Evolutionary conservation across 2,797 vertebrate genomes (phyloP).

Genomic region (Buceros bicornis): DNA sequence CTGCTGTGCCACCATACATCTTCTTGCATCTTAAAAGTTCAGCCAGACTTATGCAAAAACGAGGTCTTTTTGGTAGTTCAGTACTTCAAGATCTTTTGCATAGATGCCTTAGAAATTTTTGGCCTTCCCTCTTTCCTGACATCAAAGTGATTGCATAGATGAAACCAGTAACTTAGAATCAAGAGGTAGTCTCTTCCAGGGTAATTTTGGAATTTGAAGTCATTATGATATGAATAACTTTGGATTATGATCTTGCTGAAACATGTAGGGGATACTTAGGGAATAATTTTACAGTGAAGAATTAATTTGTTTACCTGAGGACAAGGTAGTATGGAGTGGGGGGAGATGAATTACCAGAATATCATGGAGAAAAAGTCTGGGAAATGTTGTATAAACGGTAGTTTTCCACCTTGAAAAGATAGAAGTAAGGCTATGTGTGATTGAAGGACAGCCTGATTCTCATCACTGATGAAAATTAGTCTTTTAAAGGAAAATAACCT

Average conservation of each 20-base stretch:
- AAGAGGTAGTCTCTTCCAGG: neutral
- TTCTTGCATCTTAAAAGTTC: neutral
- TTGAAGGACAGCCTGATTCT: neutral
- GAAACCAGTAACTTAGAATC: neutral
- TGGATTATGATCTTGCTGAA: neutral
- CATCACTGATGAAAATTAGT: neutral
- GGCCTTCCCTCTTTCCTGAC: neutral
- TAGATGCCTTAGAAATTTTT: neutral
- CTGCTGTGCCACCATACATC: neutral
- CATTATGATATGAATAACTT: neutral
- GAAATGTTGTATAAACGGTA: neutral
- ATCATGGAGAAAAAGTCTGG: neutral
- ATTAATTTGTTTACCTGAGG: neutral
- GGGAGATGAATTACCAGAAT: neutral
- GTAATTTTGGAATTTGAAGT: neutral
- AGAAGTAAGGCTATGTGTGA: neutral
- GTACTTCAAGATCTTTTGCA: neutral
- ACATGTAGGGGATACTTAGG: neutral
- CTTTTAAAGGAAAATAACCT: neutral
- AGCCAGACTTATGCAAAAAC: neutral
- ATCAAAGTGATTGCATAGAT: neutral
- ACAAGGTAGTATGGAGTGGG: neutral
- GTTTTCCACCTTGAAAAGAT: neutral
- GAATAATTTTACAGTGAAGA: neutral
- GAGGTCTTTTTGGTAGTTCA: neutral